A percentile compares a stretch with the other conserved stretches of the same genome.
Conservation (phyloP, 2,113 vertebrate genomes). For the Opisthocomus hoazin region DNA sequence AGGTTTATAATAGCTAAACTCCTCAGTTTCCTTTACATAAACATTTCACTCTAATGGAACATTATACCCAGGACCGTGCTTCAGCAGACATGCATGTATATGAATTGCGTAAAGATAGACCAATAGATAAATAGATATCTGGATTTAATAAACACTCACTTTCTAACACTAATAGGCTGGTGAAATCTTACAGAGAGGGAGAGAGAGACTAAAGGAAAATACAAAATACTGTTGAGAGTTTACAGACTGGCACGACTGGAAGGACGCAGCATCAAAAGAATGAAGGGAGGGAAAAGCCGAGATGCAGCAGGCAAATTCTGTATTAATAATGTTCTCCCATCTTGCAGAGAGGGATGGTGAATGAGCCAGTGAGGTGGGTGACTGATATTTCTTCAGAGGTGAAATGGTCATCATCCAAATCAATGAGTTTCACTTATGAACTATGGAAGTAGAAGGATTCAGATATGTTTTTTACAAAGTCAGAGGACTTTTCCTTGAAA, state of each 20-base stretch:
- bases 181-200: slow-evolving; percentile 42
- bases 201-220: slow-evolving; percentile 14
- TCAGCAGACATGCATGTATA: slow-evolving; percentile 22
- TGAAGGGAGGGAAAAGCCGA: background rate
- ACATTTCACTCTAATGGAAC: slow-evolving; percentile 69
- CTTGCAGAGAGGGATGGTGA: background rate
- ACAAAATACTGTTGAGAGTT: background rate
- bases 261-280: slow-evolving; percentile 50
- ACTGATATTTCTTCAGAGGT: background rate
- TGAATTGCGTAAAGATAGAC: slow-evolving; percentile 48
- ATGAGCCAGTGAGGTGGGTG: background rate
- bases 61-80: slow-evolving; percentile 40
- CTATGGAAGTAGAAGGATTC: background rate
- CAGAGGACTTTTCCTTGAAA: background rate
- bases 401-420: background rate
- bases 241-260: slow-evolving; percentile 58
- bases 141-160: slow-evolving; percentile 60
- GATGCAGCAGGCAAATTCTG: background rate
- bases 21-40: slow-evolving; percentile 56
- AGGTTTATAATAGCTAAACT: slow-evolving; percentile 68
- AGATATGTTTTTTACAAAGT: background rate
- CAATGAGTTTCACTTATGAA: background rate
- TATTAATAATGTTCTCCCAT: slow-evolving; percentile 10
- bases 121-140: slow-evolving; percentile 68
- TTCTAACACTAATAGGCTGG: slow-evolving; percentile 55